Conservation (phyloP, 1,140 invertebrate genomes). For the Drosophila insularis region DNA sequence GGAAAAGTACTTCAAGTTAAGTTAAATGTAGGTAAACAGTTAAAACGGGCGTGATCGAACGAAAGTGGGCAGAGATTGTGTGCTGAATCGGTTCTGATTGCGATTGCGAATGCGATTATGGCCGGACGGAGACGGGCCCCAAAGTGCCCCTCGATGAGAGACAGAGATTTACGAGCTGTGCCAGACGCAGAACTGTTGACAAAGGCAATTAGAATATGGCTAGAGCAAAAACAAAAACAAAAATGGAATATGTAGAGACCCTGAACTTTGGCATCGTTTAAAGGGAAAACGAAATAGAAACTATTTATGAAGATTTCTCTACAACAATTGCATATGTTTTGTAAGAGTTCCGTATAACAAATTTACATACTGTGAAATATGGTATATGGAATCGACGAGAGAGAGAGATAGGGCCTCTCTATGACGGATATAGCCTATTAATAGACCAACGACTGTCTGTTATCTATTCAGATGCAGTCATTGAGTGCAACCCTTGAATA, state of each 20-base stretch:
- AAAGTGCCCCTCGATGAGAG: conserved; percentile 12
- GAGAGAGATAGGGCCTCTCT: background rate
- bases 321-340: conserved; percentile 28
- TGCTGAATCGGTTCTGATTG: background rate
- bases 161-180: conserved; percentile 36
- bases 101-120: background rate
- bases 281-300: background rate
- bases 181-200: conserved; percentile 41
- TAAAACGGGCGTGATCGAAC: conserved; percentile 46
- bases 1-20: conserved; percentile 58
- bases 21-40: conserved; percentile 41
- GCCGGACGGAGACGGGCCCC: background rate
- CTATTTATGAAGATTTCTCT: conserved; percentile 17
- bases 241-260: conserved; percentile 17
- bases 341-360: conserved; percentile 46
- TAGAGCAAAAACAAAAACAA: conserved; percentile 7
- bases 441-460: conserved; percentile 37
- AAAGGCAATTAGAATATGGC: conserved; percentile 52
- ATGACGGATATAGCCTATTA: conserved; percentile 34
- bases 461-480: conserved; percentile 14
- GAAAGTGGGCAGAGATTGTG: conserved; percentile 26
- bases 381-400: background rate
- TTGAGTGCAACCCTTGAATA: conserved; percentile 3
- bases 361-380: conserved; percentile 54
- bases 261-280: conserved; percentile 48